Evolutionary conservation across 2,797 vertebrate genomes (phyloP), one percentile per base, ranked within the genome.

Genomic region (Amblyopsis hoosieri): DNA sequence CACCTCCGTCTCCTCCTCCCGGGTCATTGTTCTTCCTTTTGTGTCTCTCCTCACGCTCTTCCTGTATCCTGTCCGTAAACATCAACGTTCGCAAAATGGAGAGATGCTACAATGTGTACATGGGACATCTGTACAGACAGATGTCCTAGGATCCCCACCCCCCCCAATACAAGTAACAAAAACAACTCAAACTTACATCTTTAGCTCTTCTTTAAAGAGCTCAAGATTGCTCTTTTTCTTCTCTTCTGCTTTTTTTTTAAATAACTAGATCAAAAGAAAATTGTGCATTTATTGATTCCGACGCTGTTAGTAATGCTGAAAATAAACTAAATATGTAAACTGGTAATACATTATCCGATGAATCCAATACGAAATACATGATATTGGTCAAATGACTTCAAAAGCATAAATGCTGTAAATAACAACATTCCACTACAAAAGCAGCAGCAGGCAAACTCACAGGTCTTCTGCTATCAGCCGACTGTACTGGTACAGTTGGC

Each of bases 171-270:
- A 29, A 29, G 23, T 29, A 29, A 29, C 23, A 29, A 29, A 29
- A 29, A 1, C 23, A 29, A 29, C 23, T 29, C 23, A 46, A 4
- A 88, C 92, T 75, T 74, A 94, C 93, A 93, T 85, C 69, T 94
- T 94, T 14, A 94, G 85, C 63, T 94, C 93, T 69, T 94, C 93
- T 86, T 94, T 94, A 67, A 94, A 94, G 12, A 94, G 86, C 72
- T 94, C 93, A 0, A 94, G 87, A 67, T 94, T 94, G 57, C 93
- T 94, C 85, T 94, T 94, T 85, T 93, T 94, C 85, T 94, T 94
- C 63, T 92, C 93, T 3, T 94, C 93, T 0, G 87, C 37, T 75
- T 87, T 93, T 80, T 80, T 93, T 83, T 94, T 94, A 71, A 79
- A 80, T 1, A 74, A 46, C 93, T 94, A 45, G 57, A 66, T 59